Conservation (phyloP, 2,888 invertebrate species). For the Dicyrtomina minuta region DNA sequence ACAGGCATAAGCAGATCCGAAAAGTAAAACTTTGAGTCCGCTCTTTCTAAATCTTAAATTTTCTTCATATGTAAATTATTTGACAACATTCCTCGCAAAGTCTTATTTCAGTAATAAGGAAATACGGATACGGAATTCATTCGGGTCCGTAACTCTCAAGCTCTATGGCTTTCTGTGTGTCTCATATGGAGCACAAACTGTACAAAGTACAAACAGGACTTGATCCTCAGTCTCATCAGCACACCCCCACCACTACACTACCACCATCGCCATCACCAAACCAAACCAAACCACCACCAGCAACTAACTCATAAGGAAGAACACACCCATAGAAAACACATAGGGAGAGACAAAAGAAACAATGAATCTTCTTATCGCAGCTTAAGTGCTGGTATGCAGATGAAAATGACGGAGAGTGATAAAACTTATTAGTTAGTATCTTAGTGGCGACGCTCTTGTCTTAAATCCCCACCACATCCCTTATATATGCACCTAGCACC, state of each 20-base stretch:
- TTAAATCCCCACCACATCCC: background rate
- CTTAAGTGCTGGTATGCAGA: slow-evolving; percentile 34
- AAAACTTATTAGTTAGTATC: slow-evolving; percentile 32
- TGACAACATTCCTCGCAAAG: too few relatives aligned
- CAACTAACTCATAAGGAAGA: slow-evolving; percentile 8
- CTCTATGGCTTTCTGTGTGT: background rate
- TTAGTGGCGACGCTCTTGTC: slow-evolving; percentile 22
- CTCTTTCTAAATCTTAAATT: too few relatives aligned
- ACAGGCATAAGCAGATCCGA: too few relatives aligned
- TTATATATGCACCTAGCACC: background rate
- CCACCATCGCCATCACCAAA: too few relatives aligned
- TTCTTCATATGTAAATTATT: too few relatives aligned
- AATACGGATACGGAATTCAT: background rate
- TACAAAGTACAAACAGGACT: too few relatives aligned
- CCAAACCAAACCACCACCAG: background rate
- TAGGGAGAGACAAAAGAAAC: slow-evolving; percentile 24
- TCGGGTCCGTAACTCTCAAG: too few relatives aligned
- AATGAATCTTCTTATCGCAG: slow-evolving; percentile 34
- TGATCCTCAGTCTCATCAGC: background rate
- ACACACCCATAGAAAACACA: slow-evolving; percentile 22
- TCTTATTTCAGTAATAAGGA: background rate
- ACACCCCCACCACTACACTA: background rate
- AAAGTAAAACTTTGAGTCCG: too few relatives aligned
- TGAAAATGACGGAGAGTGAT: slow-evolving; percentile 34
- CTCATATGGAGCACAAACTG: too few relatives aligned